Evolutionary conservation across 64 coral and sea anemone genomes (phyloP), one percentile per base, ranked within the genome.

Genomic region (Montipora efflorescens): DNA sequence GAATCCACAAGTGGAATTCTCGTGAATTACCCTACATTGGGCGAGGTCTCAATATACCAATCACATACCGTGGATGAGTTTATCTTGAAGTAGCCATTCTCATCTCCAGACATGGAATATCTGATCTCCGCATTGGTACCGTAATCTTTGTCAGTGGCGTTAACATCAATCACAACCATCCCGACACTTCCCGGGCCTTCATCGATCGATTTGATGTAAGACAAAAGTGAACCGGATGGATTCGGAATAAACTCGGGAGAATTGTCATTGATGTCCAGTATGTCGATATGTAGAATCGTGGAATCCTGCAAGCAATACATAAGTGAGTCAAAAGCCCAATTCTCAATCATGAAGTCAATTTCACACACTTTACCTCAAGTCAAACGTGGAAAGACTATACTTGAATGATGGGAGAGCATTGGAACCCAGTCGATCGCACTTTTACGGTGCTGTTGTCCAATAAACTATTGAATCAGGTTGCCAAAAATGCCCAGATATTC

Each of bases 251-350:
- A 97, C 13, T 91, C 92, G 21, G 96, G 96, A 58, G 88, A 52
- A 12, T 97, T 97, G 67, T 97, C 96, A 70, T 97, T 97, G n/a
- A 92, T 71, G 84, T 97, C 96, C 49, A 97, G 55, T 14, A 97
- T 82, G 19, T 88, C n/a, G 1, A 97, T 50, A 22, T 95, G 91
- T 16, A 97, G 48, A 14, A 85, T 62, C 16, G 89, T 66, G 7
- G 75, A 77, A 88, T 87, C 82, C 96, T 97, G 53, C 47, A n/a
- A 28, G 71, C 28, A 21, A 46, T 18, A 13, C 8, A 80, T 8
- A 57, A 36, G 36, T 36, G 36, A 36, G 36, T 36, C 36, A 36
- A 36, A 36, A 36, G 36, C 1, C 36, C 36, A 36, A 2, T 36
- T 36, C 36, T 1, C 36, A 2, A 36, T 36, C 36, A 36, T 36